Evolutionary conservation across 92 coral and sea anemone genomes (phyloP), one percentile per base, ranked within the genome.

Genomic region (Porites rus): DNA sequence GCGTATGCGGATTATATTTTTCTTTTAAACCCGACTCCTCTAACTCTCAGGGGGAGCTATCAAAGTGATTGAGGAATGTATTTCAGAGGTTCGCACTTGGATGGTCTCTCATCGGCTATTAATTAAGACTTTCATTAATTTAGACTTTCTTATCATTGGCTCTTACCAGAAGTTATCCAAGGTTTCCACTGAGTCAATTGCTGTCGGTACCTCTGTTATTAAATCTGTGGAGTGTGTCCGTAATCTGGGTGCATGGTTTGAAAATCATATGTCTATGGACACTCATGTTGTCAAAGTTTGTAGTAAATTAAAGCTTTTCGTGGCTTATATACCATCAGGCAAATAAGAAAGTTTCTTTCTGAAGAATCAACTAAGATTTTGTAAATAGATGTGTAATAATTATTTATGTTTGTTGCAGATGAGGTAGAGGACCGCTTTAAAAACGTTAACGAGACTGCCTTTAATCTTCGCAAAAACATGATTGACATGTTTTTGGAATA

Each of bases 401-500:
- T 58, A 21, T 50, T 14, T 50, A 7, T n/a, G 56, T 71, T 79
- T 52, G 43, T 79, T 77, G 19, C 80, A 94, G 98, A 90, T 54
- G 94, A 94, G 20, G 75, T 84, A 38, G 87, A 90, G 74, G 93
- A 91, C 78, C 88, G 79, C 68, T 87, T 87, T 54, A 84, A 84
- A 85, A 90, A 90, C 72, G 85, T 85, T 24, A 89, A 91, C 88
- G 68, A 59, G 56, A 90, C 91, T 9, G 96, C 96, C 10, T 72
- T 9, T 51, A 75, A 63, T 65, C 80, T 94, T 7, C 89, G 87
- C 6, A 84, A 92, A 61, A 88, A 86, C 73, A 65, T 90, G 69
- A 82, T 94, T 20, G 98, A 92, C 84, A 86, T 75, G 59, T 87
- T 84, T 81, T 21, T 93, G 28, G 94, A 88, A 46, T 90, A 86